A percentile compares a stretch with the other conserved stretches of the same genome.
These are phyloP conservation scores for Drosophila sp. DNA, from an alignment of 1,140 invertebrate species.

Conservation along the genomic window DNA sequence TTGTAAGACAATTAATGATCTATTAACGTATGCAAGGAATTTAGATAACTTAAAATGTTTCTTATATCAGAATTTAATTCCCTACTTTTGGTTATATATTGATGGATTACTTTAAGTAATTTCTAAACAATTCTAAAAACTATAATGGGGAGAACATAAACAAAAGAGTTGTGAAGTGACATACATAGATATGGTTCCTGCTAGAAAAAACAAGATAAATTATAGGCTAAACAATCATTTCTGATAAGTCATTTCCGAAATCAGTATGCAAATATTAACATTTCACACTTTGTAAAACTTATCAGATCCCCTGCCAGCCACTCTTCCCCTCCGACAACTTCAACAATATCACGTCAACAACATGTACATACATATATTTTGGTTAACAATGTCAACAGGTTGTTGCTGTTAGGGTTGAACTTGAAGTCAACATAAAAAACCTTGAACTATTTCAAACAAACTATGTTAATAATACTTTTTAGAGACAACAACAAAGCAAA, in stretches of 20 bases:
- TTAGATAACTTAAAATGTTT: too few species aligned
- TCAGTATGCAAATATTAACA: slow-evolving; percentile 60
- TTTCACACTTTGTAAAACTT: slow-evolving; percentile 59
- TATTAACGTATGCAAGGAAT: too few species aligned
- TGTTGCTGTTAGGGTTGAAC: slow-evolving; percentile 13
- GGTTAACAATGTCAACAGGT: slow-evolving; percentile 70
- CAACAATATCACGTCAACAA: slow-evolving; percentile 30
- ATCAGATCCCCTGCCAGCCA: slow-evolving; percentile 29
- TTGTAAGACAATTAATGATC: too few species aligned
- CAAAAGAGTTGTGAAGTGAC: background rate
- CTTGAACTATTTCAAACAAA: slow-evolving; percentile 5
- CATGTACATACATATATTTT: background rate
- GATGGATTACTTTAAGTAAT: too few species aligned
- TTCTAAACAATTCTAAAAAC: background rate
- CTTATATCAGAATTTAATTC: too few species aligned
- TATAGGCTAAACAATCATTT: slow-evolving; percentile 3
- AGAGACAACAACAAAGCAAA: slow-evolving; percentile 23
- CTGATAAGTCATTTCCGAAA: slow-evolving; percentile 43
- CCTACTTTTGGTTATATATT: too few species aligned
- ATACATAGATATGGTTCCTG: background rate
- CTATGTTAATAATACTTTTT: slow-evolving; percentile 1
- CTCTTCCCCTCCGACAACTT: background rate
- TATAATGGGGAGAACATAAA: background rate
- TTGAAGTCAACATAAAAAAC: background rate
- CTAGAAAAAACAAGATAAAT: background rate